Base-by-base conservation (phyloP, 2,888 invertebrate species). In the Myopa tessellatipennis region DNA sequence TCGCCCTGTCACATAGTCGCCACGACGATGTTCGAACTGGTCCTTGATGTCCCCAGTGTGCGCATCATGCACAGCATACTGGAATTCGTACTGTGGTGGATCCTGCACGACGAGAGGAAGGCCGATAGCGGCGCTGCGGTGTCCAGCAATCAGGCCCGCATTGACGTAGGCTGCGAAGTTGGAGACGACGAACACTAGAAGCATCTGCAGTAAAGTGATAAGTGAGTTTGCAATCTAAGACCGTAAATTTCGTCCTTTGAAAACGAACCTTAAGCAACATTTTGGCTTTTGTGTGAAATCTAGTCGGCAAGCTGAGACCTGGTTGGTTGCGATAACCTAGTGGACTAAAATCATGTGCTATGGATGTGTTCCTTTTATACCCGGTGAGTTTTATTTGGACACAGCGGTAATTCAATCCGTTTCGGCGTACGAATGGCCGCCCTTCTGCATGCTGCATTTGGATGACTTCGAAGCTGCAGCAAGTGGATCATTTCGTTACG, bases 31-130 rank as follows among this genome's bases (percentile, higher is more conserved):
- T 83, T 89, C 89, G 50, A 88, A 88, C 79, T 89, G 89, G 82
- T 88, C 88, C 83, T 89, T 89, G 0, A 89, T 84, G 81, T 89
- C 89, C 16, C 89, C 89, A 12, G 89, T 89, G 58, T 87, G 87
- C n/a, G 84, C 84, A 67, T 89, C 89, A 74, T 89, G 88, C 4
- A 89, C 89, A 4, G 87, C 85, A 71, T 89, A 89, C 52, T 87
- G 88, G 78, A 89, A 89, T 79, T 89, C 89, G 69, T 89, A 89
- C 34, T 88, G 86, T 26, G 89, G 86, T 52, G 87, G 87, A 69
- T 86, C 85, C 4, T 79, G 82, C 77, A 79, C 6, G 4, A 38
- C 16, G 7, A 69, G 68, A 52, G 75, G 75, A 69, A 58, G 75
- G 16, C 40, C 63, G 18, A 75, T 55, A 3, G 68, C 40, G 8